Conservation (phyloP, 2,888 invertebrate species). For the Tenthredo distinguenda region DNA sequence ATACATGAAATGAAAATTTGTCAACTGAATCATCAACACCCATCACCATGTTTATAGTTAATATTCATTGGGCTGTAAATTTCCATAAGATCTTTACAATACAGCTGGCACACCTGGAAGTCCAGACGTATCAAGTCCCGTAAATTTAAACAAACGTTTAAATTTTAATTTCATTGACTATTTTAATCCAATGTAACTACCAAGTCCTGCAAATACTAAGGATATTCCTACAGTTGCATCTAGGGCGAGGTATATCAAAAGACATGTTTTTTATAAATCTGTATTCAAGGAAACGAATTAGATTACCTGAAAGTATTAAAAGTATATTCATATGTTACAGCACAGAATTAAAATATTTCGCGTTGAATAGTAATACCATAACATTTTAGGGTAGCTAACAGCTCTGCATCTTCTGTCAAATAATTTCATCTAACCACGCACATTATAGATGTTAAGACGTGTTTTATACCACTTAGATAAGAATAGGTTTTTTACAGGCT, state of each 20-base stretch:
- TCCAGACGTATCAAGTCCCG: conserved; percentile 46
- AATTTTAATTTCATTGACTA: background rate
- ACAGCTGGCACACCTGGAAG: conserved; percentile 20
- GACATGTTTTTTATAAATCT: too few species aligned
- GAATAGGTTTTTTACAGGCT: background rate
- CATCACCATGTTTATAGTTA: background rate
- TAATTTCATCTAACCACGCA: background rate
- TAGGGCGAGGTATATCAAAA: too few species aligned
- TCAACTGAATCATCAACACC: too few species aligned
- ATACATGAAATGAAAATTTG: too few species aligned
- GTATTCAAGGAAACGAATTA: background rate
- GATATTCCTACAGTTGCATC: too few species aligned
- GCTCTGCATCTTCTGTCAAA: background rate
- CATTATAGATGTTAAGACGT: background rate
- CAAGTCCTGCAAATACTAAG: background rate
- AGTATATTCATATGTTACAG: background rate
- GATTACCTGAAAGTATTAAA: background rate
- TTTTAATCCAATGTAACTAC: background rate
- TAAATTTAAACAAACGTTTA: conserved; percentile 46
- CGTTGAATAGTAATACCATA: background rate
- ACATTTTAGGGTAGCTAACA: background rate
- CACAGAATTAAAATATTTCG: background rate
- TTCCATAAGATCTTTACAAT: background rate
- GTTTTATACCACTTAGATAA: background rate
- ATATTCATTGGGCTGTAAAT: background rate